Conservation (phyloP, 2,888 invertebrate genomes). For the Drosophila testacea region DNA sequence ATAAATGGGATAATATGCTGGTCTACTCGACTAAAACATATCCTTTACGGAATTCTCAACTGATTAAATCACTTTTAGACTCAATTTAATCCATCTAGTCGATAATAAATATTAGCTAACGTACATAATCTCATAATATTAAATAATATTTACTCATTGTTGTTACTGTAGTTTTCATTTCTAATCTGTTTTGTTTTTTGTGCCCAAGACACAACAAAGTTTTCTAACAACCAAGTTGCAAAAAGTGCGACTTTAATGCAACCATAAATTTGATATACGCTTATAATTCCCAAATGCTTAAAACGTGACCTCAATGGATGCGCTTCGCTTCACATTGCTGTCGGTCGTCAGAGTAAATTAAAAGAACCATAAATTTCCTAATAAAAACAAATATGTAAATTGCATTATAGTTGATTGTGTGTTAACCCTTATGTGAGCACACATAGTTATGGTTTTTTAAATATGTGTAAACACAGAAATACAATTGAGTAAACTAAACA, state of each 20-base stretch:
- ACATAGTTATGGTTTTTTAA: too few species aligned
- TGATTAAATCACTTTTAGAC: background rate
- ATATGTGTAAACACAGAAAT: too few species aligned
- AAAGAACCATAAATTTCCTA: background rate
- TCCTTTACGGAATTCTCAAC: background rate
- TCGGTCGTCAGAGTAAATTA: background rate
- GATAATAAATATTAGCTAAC: too few species aligned
- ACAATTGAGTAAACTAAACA: too few species aligned
- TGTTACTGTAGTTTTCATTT: background rate
- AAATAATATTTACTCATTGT: background rate
- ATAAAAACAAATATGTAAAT: slow-evolving; percentile 8
- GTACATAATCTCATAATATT: too few species aligned
- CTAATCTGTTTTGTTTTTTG: background rate
- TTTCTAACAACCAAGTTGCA: slow-evolving; percentile 4
- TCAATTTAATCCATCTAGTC: background rate
- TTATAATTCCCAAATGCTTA: slow-evolving; percentile 15
- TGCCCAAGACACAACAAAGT: background rate
- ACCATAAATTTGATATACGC: slow-evolving; percentile 17
- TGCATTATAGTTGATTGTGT: slow-evolving; percentile 15
- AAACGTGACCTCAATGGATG: slow-evolving; percentile 20
- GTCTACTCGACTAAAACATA: background rate
- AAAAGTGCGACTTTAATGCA: slow-evolving; percentile 8
- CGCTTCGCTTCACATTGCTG: slow-evolving; percentile 13
- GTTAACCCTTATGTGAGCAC: slow-evolving; percentile 8
- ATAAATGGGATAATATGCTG: background rate